Conservation (phyloP, 92 coral and sea anemone genomes). For the Hydrozoanthus gracilis region DNA sequence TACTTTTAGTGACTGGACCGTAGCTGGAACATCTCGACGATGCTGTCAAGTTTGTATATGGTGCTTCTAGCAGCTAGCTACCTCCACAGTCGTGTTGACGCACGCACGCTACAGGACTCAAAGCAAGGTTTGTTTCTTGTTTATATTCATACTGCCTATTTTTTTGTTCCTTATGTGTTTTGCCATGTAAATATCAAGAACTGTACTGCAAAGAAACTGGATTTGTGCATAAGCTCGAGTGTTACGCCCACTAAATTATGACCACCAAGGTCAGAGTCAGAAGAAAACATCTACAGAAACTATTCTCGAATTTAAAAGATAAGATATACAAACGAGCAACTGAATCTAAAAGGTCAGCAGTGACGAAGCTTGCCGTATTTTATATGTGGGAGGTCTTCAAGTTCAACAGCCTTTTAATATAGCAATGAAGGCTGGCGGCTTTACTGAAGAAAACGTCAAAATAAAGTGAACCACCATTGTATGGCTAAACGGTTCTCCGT, state of each 20-base stretch:
- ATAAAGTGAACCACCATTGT: no score
- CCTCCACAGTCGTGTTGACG: no score
- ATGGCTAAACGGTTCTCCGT: no score
- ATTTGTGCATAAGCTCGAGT: not conserved
- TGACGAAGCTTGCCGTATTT: not conserved
- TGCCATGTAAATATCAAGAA: not conserved
- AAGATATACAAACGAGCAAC: not conserved
- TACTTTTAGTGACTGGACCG: no score
- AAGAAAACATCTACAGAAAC: not conserved
- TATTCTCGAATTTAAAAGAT: not conserved
- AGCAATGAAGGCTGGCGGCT: not conserved
- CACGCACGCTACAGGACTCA: no score
- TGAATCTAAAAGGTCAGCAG: not conserved
- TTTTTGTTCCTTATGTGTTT: no score
- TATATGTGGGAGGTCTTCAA: not conserved
- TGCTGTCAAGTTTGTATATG: no score
- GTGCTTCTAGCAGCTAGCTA: no score
- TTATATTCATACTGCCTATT: no score
- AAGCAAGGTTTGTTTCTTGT: no score
- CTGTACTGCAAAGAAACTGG: not conserved
- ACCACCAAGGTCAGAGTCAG: not conserved
- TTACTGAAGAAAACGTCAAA: not conserved
- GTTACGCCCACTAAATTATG: not conserved
- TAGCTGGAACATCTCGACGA: no score
- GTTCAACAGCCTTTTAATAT: not conserved